Base-by-base conservation (phyloP, 2,888 invertebrate species). In the Drosophila diplacantha region DNA sequence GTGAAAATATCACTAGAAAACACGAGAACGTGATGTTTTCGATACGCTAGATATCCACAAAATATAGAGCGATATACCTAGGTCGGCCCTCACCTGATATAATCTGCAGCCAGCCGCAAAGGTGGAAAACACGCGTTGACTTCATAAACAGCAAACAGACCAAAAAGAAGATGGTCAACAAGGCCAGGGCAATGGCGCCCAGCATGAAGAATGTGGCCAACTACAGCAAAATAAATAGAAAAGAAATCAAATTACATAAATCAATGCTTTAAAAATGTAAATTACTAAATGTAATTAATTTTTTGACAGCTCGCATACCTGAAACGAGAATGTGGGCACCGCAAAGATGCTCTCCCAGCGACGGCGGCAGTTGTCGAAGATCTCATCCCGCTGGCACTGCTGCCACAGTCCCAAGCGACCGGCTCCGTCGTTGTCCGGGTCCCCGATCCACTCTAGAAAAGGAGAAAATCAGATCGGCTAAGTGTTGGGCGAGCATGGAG, bases 51-150 rank as follows among this genome's bases (percentile, higher is more conserved):
- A 37, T 35, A 29, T 11, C 12, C 12, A 16, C 20, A 26, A 11
- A 7, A 29, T 37, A 9, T 41, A 32, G 35, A n/a, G 35, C 14
- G 31, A 20, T 35, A 22, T 32, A 37, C 18, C 32, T 26, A 29
- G 32, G 22, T 60, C 34, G 24, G 7, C 14, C 11, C 31, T 16
- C 88, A 99, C 98, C 97, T 85, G 97, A 96, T 75, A 97, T 90
- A n/a, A 97, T 91, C 89, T 98, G 98, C 90, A 98, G 91, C 96
- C 96, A 97, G 46, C 96, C 98, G 86, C 97, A 97, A 67, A 97
- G 92, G 85, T 95, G 94, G 89, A 96, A 97, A 51, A 98, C 97
- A 52, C 93, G 94, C 46, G 95, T 95, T 14, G 97, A 94, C 86
- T 94, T 95, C 88, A 97, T 93, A 89, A 97, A 96, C 89, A 97